Conservation (phyloP, 2,888 invertebrate species). For the Sisyra terminalis region DNA sequence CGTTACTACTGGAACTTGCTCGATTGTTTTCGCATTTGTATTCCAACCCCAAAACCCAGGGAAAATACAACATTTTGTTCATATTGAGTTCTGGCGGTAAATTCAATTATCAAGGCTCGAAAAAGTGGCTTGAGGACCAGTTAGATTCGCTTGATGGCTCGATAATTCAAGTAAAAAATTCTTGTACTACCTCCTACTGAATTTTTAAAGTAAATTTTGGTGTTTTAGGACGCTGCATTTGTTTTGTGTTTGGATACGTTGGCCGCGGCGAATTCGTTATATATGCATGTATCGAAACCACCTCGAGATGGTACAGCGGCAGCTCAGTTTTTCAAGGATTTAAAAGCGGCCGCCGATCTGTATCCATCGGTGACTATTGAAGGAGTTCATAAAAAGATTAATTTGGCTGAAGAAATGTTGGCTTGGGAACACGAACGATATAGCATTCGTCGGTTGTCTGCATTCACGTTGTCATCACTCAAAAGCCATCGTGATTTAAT, state of each 20-base stretch:
- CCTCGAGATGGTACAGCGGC: constrained; percentile 73
- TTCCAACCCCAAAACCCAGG: constrained; percentile 51
- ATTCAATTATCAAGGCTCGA: constrained; percentile 85
- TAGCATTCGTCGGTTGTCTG: constrained; percentile 79
- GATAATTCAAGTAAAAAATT: constrained; percentile 44
- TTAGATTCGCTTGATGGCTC: constrained; percentile 60
- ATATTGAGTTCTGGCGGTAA: constrained; percentile 82
- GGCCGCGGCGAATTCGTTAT: constrained; percentile 44
- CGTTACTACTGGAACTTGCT: constrained; percentile 72
- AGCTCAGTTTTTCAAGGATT: constrained; percentile 43
- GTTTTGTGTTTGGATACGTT: constrained; percentile 81
- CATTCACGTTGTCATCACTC: constrained; percentile 76
- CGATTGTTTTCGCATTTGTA: constrained; percentile 79
- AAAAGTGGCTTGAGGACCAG: constrained; percentile 91
- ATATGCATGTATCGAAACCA: constrained; percentile 92
- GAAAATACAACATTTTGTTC: constrained; percentile 69
- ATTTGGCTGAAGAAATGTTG: constrained; percentile 76
- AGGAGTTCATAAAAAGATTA: constrained; percentile 88
- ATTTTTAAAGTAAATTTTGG: constrained; percentile 7
- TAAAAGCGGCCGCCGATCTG: constrained; percentile 37
- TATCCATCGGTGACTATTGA: constrained; percentile 35
- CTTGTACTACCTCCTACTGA: background rate
- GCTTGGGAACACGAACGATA: constrained; percentile 97
- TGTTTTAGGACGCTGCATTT: constrained; percentile 67
- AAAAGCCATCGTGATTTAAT: constrained; percentile 46